phyloP scores from a whole-genome alignment of 2,888 invertebrate genomes.

The Melieria picta region DNA sequence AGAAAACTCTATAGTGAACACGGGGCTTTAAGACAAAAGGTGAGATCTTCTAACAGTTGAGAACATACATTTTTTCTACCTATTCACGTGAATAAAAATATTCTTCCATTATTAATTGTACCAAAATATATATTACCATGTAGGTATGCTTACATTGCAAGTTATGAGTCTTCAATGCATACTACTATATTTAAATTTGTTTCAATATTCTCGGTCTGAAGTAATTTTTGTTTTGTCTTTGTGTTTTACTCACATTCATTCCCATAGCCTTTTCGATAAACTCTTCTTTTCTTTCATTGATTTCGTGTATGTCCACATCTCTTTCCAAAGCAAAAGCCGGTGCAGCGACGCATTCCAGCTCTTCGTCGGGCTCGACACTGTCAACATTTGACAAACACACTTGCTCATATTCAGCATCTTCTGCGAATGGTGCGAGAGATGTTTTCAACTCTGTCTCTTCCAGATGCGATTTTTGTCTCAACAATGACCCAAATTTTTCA shows the following conservation, averaged over 20 bases:
- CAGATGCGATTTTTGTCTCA: constrained; percentile 74
- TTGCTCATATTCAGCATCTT: constrained; percentile 54
- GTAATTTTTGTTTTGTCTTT: background rate
- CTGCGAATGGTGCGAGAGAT: constrained; percentile 68
- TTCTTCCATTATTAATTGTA: too few species aligned
- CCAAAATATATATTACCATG: too few species aligned
- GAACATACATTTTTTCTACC: too few species aligned
- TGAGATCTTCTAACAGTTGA: too few species aligned
- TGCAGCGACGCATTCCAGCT: constrained; percentile 37
- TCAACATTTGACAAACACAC: constrained; percentile 46
- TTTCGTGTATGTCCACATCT: constrained; percentile 37
- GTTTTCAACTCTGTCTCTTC: constrained; percentile 62
- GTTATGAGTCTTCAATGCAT: too few species aligned
- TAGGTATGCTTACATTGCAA: too few species aligned
- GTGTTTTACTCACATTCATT: constrained; percentile 76
- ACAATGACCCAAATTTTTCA: constrained; percentile 81
- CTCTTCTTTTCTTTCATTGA: constrained; percentile 57
- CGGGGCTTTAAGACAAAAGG: too few species aligned
- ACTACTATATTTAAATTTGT: too few species aligned
- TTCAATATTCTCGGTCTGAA: background rate
- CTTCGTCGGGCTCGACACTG: constrained; percentile 21
- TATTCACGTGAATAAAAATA: too few species aligned
- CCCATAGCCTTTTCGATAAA: constrained; percentile 74
- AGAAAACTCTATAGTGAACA: too few species aligned
- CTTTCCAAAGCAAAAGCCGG: constrained; percentile 48